Conservation (phyloP, 1,140 invertebrate genomes). For the Bombus confusus region DNA sequence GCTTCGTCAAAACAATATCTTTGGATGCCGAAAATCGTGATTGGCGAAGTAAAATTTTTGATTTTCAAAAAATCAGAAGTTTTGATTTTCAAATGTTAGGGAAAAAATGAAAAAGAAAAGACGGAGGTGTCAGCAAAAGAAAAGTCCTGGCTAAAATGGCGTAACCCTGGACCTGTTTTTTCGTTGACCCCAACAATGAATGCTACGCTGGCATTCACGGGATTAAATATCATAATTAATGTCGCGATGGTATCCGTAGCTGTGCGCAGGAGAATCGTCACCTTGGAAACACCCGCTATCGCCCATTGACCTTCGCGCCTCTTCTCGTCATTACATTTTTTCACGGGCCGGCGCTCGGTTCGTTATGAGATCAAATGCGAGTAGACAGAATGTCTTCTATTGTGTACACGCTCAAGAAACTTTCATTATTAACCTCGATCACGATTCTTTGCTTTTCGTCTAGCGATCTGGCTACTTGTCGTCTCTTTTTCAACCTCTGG, state of each 20-base stretch:
- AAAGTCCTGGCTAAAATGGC: conserved; percentile 39
- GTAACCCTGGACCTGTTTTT: conserved; percentile 66
- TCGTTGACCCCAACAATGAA: conserved; percentile 70
- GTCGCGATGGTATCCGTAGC: conserved; percentile 60
- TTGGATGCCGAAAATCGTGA: neutral
- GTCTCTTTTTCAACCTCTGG: neutral
- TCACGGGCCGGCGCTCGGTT: conserved; percentile 66
- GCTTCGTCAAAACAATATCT: conserved; percentile 52
- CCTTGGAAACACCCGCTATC: conserved; percentile 70
- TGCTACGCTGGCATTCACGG: conserved; percentile 56
- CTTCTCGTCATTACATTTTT: conserved; percentile 52
- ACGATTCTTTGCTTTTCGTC: conserved; percentile 43
- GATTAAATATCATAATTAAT: conserved; percentile 82
- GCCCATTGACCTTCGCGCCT: conserved; percentile 58
- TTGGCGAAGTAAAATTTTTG: conserved; percentile 33
- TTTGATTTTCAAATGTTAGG: neutral
- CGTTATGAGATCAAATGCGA: conserved; percentile 70
- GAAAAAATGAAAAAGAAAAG: neutral
- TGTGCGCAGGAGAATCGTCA: conserved; percentile 71
- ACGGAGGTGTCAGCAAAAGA: neutral
- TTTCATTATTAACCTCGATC: conserved; percentile 70
- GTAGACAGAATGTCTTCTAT: conserved; percentile 64
- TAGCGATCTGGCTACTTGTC: neutral
- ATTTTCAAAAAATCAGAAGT: neutral
- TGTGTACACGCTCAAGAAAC: conserved; percentile 62